These are phyloP conservation scores for Herpailurus yagouaroundi DNA, from an alignment of 2,113 vertebrate genomes.

Conservation along the genomic window DNA sequence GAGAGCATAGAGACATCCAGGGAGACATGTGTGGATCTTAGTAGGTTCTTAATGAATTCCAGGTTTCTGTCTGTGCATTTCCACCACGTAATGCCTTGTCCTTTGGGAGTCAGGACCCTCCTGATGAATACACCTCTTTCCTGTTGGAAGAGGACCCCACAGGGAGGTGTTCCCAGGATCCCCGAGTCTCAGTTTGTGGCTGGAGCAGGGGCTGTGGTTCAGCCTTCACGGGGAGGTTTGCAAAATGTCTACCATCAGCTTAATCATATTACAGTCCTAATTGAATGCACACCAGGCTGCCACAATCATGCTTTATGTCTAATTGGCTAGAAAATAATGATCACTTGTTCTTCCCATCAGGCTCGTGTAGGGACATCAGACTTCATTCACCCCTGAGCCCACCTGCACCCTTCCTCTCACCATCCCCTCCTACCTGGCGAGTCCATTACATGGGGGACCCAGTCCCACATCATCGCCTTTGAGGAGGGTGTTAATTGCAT, in stretches of 20 bases:
- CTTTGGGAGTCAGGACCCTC: no score
- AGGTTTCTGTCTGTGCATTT: neutral
- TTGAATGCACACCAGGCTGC: neutral
- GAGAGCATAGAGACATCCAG: neutral
- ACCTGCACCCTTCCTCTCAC: neutral
- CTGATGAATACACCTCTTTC: neutral
- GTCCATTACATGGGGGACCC: accelerated
- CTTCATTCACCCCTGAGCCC: neutral
- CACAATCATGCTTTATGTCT: neutral
- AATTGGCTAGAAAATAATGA: neutral
- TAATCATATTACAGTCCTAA: neutral
- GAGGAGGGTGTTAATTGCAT: accelerated
- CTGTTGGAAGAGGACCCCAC: neutral
- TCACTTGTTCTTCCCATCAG: neutral
- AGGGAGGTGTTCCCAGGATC: no score
- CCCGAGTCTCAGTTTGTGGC: neutral
- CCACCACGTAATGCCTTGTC: neutral
- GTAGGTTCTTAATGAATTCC: neutral
- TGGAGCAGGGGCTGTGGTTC: neutral
- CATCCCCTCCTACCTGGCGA: neutral
- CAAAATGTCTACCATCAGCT: neutral
- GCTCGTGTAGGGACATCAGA: neutral
- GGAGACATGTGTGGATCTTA: neutral
- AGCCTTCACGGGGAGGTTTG: neutral
- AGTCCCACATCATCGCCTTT: accelerated